Evolutionary conservation across 2,888 invertebrate species (phyloP), one percentile per base, ranked within the genome.

Genomic region (Spodoptera littoralis): DNA sequence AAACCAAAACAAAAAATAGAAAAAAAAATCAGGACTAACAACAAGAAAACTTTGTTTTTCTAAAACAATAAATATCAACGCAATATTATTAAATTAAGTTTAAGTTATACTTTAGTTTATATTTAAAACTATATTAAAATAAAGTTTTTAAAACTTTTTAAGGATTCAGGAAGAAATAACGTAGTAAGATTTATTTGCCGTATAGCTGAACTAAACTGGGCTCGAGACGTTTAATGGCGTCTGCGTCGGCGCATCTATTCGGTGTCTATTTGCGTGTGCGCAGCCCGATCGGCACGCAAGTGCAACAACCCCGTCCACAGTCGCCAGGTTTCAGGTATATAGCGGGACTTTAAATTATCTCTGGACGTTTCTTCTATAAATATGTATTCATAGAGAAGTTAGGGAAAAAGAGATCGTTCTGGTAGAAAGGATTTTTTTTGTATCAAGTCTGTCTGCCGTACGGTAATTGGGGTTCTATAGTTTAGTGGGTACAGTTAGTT

Each of bases 211-310:
- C 60, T 61, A 57, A 57, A 47, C 42, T 49, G 42, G 49, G 22
- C 47, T 65, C 45, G 11, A 4, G 36, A 24, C 30, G 60, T 58
- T 54, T 53, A 56, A 63, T 51, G 61, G 50, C 53, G 65, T 41
- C 30, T 0, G 36, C 36, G 58, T 44, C 58, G 12, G 48, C 60
- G 70, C 73, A 74, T 73, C 52, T 73, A 67, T 65, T 65, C n/a
- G 61, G 65, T 60, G 67, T 73, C 81, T 83, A 84, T 82, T 83
- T 81, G 75, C 67, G 80, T 60, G 64, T 57, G 57, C 64, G 68
- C 24, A 27, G 60, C 67, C n/a, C 65, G 65, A 49, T 49, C 51
- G 64, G 57, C 52, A 54, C 54, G 68, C 47, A 65, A 74, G 80
- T 78, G 78, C 80, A 77, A 69, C 73, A 80, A 80, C 78, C 80